These are phyloP conservation scores for Lymantria monacha DNA, from an alignment of 2,888 invertebrate genomes.

Conservation along the genomic window DNA sequence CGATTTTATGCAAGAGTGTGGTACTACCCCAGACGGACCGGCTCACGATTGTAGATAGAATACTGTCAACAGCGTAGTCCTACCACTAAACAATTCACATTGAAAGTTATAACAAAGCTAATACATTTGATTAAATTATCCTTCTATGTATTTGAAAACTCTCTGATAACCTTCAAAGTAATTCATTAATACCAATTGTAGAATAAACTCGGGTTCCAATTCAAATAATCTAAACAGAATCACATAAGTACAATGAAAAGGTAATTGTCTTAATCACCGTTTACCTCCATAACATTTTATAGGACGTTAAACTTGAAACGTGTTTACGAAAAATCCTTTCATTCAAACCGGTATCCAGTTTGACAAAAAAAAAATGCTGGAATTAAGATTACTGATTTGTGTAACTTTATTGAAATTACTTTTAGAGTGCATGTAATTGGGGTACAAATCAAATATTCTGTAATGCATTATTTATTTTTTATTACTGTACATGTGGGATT, in stretches of 20 bases:
- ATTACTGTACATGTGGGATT: slow-evolving; percentile 10
- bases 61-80: too few species aligned
- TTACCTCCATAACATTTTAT: slow-evolving; percentile 57
- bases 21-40: too few species aligned
- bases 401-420: slow-evolving; percentile 12
- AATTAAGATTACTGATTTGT: slow-evolving; percentile 15
- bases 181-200: slow-evolving; percentile 34
- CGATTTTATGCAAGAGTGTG: too few species aligned
- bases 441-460: slow-evolving; percentile 11
- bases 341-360: slow-evolving; percentile 21
- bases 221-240: slow-evolving; percentile 49
- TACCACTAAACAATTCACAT: too few species aligned
- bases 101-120: too few species aligned
- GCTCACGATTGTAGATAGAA: too few species aligned
- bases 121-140: too few species aligned
- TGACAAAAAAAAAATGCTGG: slow-evolving; percentile 24
- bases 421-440: slow-evolving; percentile 11
- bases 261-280: slow-evolving; percentile 60
- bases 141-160: too few species aligned
- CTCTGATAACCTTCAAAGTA: slow-evolving; percentile 22
- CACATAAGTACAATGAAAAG: slow-evolving; percentile 43
- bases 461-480: background rate
- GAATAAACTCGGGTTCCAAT: slow-evolving; percentile 32
- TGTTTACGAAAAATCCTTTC: slow-evolving; percentile 47
- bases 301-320: slow-evolving; percentile 48